Evolutionary conservation across 2,797 vertebrate species (phyloP), one percentile per base, ranked within the genome.

Genomic region (Chloroceryle inda): DNA sequence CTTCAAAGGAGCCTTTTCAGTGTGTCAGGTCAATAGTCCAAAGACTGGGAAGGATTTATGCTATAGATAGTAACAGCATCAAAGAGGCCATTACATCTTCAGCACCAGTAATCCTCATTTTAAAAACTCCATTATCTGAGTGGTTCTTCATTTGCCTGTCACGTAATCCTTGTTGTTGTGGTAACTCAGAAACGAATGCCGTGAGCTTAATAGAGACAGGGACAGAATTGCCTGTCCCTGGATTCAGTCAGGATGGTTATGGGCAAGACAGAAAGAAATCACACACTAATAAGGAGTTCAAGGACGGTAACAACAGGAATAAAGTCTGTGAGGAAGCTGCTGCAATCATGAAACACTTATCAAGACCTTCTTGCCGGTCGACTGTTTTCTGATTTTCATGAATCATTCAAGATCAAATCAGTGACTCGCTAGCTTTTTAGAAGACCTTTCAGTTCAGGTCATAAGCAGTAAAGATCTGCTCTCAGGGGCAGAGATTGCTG

Each of bases 111-210:
- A 96, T 94, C 85, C 87, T 85, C 83, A 82, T 86, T 96, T 88
- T 49, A 75, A 96, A 94, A 96, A 88, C 88, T 94, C 94, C 89
- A 95, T 97, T 97, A 96, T 95, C 96, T 92, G 89, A 89, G 84
- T 63, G 73, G 82, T 78, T 96, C 89, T 96, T 92, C 92, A 77
- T 97, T 93, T 95, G 85, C 72, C 92, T 95, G 94, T 97, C 96
- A 95, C 83, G 10, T 96, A 97, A 96, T 93, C 91, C 84, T 68
- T 86, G 88, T 71, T 84, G 90, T 95, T 95, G 94, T 85, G 79
- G 74, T 59, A 93, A 92, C 91, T 92, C 77, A 31, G 88, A 92
- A 95, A 69, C 0, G 22, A 84, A 83, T 49, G 50, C 24, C 66
- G 74, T 29, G 58, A 96, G 86, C 68, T 96, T 92, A 92, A 80